These are phyloP conservation scores for Phaetusa simplex DNA, from an alignment of 2,113 vertebrate genomes.

Conservation along the genomic window DNA sequence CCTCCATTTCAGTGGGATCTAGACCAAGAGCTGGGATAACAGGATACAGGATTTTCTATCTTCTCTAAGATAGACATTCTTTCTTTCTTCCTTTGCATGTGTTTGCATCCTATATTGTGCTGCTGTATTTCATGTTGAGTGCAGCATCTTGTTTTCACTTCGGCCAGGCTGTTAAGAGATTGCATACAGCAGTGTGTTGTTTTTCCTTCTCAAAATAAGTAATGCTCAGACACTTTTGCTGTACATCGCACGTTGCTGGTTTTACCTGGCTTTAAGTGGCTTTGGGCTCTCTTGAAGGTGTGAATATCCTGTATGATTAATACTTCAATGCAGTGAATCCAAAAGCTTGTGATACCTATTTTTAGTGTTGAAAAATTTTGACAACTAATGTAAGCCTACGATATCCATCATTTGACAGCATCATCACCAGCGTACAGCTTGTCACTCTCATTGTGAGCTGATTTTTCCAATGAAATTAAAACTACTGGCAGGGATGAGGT, in stretches of 20 bases:
- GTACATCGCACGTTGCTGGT: neutral
- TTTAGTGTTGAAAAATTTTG: conserved; percentile 42
- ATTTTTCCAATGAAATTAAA: neutral
- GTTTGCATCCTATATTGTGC: neutral
- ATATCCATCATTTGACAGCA: conserved; percentile 20
- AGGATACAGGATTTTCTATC: neutral
- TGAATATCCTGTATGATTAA: neutral
- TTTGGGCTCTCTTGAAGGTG: neutral
- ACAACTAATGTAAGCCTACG: conserved; percentile 4
- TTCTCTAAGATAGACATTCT: neutral
- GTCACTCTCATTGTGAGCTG: conserved; percentile 28
- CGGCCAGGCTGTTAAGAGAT: neutral
- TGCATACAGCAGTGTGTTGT: neutral
- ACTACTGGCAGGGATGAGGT: conserved; percentile 3
- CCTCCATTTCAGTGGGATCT: neutral
- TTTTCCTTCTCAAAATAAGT: neutral
- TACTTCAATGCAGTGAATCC: neutral
- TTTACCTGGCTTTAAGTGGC: neutral
- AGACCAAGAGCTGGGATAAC: neutral
- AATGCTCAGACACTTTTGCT: neutral
- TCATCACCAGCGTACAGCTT: neutral
- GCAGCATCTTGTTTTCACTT: neutral
- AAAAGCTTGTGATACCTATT: conserved; percentile 40
- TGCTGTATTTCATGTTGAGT: neutral
- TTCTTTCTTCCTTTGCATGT: neutral